Evolutionary conservation across 2,888 invertebrate species (phyloP).

Genomic region (Drosophila heteroneura): DNA sequence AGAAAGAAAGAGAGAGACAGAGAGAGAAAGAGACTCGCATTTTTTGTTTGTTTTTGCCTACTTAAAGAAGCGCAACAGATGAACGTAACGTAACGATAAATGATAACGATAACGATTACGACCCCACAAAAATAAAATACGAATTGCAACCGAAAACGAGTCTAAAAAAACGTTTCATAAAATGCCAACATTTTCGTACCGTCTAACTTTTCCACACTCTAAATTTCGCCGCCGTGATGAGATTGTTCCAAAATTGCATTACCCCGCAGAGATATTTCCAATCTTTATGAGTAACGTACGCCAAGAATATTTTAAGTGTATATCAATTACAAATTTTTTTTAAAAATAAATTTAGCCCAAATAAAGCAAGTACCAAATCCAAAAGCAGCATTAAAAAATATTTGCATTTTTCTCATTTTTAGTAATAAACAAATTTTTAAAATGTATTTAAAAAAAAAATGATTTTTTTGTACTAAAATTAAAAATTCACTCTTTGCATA

Average conservation of each 20-base stretch:
- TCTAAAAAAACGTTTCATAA: slow-evolving; percentile 45
- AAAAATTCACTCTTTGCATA: slow-evolving; percentile 61
- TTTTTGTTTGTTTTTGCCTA: slow-evolving; percentile 78
- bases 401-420: slow-evolving; percentile 76
- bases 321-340: slow-evolving; percentile 43
- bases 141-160: slow-evolving; percentile 55
- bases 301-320: slow-evolving; percentile 70
- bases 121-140: slow-evolving; percentile 41
- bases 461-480: slow-evolving; percentile 44
- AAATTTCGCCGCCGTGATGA: slow-evolving; percentile 75
- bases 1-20: slow-evolving; percentile 65
- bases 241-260: slow-evolving; percentile 74
- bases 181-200: slow-evolving; percentile 46
- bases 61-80: slow-evolving; percentile 67
- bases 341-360: slow-evolving; percentile 47
- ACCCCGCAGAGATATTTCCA: slow-evolving; percentile 55
- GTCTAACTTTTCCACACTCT: slow-evolving; percentile 49
- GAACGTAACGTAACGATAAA: slow-evolving; percentile 71
- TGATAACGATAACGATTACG: slow-evolving; percentile 40
- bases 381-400: slow-evolving; percentile 64
- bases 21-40: slow-evolving; percentile 71
- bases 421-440: slow-evolving; percentile 54
- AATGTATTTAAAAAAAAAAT: slow-evolving; percentile 43
- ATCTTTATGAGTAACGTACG: slow-evolving; percentile 68
- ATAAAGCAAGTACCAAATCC: slow-evolving; percentile 63